Evolutionary conservation across 2,797 vertebrate species (phyloP), one percentile per base, ranked within the genome.

Genomic region (Dicrostonyx torquatus): DNA sequence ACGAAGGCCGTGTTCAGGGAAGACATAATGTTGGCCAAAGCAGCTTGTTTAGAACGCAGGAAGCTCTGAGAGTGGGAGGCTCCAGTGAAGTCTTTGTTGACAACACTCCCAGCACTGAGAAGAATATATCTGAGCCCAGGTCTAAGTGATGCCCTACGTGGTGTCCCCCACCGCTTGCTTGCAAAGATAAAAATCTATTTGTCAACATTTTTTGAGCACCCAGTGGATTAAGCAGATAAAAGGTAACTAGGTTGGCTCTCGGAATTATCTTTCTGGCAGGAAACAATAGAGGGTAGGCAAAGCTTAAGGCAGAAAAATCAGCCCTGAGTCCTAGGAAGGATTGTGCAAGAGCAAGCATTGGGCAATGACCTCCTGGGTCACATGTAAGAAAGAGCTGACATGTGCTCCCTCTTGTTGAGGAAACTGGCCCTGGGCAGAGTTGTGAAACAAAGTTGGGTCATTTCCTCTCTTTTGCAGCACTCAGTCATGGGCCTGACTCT

Each of bases 151-250:
- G 1, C 64, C 31, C 58, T 88, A 75, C 34, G n/a, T 3, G 31
- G 64, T 7, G 78, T 24, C 14, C 40, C 29, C 70, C 91, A 92
- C 72, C 83, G 64, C 11, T 48, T 24, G 31, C 72, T 48, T 24
- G 31, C 78, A 94, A 75, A 85, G 92, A 64, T 14, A 53, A 88
- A 68, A 80, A 45, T 62, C n/a, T 86, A 48, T 84, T 76, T 64
- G 73, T 43, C 18, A 68, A 62, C n/a, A 60, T 75, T 87, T 87
- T 72, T 24, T 48, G 43, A 48, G 31, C 37, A 50, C 22, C 48
- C 68, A 48, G 1, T 34, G 48, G 4, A 94, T 94, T 68, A 37
- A 37, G 53, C 72, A 91, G 70, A 48, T 75, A 50, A 93, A 91
- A n/a, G 7, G 6, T 24, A 87, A 86, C 11, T 82, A 68, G 66